Percentiles rank a stretch among this genome's conserved stretches.
These are phyloP conservation scores for Falco peregrinus DNA, from an alignment of 2,797 vertebrate genomes.

Conservation along the genomic window DNA sequence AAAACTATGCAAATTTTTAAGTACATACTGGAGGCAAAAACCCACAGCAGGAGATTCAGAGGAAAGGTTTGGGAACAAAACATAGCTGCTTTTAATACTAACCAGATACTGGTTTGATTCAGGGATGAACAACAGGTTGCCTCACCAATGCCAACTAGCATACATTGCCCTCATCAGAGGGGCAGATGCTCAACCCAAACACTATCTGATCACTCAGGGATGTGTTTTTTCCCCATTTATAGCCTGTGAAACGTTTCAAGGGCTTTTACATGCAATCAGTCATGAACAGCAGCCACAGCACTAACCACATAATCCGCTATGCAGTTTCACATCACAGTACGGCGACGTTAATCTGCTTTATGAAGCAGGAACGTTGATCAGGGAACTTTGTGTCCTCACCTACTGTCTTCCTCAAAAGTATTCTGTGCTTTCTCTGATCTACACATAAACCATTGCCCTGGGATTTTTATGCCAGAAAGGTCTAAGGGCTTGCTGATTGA, in stretches of 20 bases:
- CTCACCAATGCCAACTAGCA: not conserved
- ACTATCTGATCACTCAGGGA: not conserved
- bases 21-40: not conserved
- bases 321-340: not conserved
- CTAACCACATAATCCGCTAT: fast-evolving
- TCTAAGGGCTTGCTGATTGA: not conserved
- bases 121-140: fast-evolving
- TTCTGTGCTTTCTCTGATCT: not conserved
- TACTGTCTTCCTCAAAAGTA: not conserved
- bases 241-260: not conserved
- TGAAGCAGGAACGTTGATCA: not conserved
- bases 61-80: not conserved
- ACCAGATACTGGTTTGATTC: not conserved
- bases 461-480: not conserved
- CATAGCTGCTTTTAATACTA: not conserved
- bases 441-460: not conserved
- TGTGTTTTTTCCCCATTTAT: not conserved
- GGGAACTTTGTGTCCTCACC: not conserved
- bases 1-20: not conserved
- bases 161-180: fast-evolving
- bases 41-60: not conserved
- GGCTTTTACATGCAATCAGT: not conserved
- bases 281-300: not conserved
- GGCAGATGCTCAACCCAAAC: not conserved
- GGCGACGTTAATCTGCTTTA: not conserved